These are phyloP conservation scores for Echinops telfairi DNA, from an alignment of 2,113 vertebrate species.

Conservation along the genomic window DNA sequence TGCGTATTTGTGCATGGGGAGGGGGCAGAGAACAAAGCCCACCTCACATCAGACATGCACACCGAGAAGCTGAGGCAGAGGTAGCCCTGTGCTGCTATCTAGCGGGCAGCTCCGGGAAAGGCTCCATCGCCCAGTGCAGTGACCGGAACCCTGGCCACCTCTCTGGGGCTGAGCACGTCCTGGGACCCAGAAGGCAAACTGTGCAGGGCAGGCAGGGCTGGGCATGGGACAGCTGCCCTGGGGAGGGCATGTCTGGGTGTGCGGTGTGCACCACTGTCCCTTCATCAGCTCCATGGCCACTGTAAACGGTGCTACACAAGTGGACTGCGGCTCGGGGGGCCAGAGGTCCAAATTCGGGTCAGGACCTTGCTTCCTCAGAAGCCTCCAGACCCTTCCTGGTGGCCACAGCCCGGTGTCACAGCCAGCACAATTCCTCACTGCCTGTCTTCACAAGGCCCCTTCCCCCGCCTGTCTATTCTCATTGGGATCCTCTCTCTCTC, in stretches of 20 bases:
- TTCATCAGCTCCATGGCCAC: not conserved
- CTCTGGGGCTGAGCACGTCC: too few relatives aligned
- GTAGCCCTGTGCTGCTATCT: constrained; percentile 42
- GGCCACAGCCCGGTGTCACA: not conserved
- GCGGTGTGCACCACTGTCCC: not conserved
- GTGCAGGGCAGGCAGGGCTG: not conserved
- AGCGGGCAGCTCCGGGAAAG: fast-evolving
- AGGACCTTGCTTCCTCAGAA: not conserved
- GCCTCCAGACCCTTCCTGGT: not conserved
- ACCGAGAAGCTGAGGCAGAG: not conserved
- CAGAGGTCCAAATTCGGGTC: not conserved
- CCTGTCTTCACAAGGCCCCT: not conserved
- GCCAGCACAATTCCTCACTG: not conserved
- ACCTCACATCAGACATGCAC: not conserved
- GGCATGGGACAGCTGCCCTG: fast-evolving
- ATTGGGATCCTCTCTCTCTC: too few relatives aligned
- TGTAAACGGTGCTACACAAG: too few relatives aligned
- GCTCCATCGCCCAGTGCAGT: fast-evolving
- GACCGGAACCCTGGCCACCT: fast-evolving
- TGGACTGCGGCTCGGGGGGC: not conserved
- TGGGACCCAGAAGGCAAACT: fast-evolving
- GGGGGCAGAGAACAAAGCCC: not conserved
- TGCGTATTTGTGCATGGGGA: too few relatives aligned
- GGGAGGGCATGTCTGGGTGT: not conserved
- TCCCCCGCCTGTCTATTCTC: not conserved